Percentiles rank a stretch among this genome's conserved stretches.
Conservation (phyloP, 2,888 invertebrate species). For the Augochlorella aurata region DNA sequence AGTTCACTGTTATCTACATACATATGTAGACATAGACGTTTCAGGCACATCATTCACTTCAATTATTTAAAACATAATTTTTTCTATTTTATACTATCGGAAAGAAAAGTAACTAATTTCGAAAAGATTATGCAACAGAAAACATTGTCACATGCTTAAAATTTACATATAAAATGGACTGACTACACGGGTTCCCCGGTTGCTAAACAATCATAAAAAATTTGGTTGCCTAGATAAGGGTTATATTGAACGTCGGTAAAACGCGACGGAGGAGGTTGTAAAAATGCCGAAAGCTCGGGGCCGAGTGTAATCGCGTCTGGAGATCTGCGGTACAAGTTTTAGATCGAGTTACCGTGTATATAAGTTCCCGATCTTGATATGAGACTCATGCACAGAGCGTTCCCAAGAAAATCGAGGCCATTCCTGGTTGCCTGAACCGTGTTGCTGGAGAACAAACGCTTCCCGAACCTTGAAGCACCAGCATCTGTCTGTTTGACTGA, state of each 20-base stretch:
- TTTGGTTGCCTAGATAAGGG: background rate
- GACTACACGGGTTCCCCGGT: too few species aligned
- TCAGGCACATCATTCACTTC: too few species aligned
- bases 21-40: too few species aligned
- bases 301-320: background rate
- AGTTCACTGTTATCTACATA: too few species aligned
- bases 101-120: too few species aligned
- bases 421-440: conserved; percentile 44
- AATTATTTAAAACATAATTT: too few species aligned
- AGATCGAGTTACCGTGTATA: conserved; percentile 6
- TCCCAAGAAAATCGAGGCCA: conserved; percentile 54
- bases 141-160: too few species aligned
- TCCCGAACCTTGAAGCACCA: conserved; percentile 54
- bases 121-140: too few species aligned
- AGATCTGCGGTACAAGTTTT: conserved; percentile 2
- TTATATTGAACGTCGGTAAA: background rate
- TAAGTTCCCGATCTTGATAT: conserved; percentile 32
- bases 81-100: too few species aligned
- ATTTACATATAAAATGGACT: too few species aligned
- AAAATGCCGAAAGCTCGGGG: background rate
- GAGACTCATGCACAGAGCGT: conserved; percentile 21
- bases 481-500: conserved; percentile 57
- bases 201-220: too few species aligned
- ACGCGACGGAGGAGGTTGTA: background rate
- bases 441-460: conserved; percentile 52